phyloP scores from a whole-genome alignment of 2,113 vertebrate species.

The Strigops habroptila region DNA sequence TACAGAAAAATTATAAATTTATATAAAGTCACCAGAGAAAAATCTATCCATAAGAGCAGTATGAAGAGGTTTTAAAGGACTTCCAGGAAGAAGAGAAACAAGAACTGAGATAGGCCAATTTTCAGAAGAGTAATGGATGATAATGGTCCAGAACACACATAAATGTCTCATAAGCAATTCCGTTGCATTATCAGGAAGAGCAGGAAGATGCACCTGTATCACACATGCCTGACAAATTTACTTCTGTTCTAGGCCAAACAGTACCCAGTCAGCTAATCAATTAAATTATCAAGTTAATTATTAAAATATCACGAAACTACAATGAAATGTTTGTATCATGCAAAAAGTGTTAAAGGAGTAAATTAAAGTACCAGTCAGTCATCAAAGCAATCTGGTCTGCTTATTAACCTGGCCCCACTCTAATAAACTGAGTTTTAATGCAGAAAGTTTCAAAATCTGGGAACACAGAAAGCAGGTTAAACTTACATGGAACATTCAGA shows the following conservation, averaged over 20 bases:
- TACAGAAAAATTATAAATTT: slow-evolving; percentile 36
- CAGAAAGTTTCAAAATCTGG: not conserved
- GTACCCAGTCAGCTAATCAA: not conserved
- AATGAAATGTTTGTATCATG: not conserved
- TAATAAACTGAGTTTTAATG: not conserved
- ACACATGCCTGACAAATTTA: not conserved
- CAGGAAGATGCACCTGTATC: not conserved
- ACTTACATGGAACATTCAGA: not conserved
- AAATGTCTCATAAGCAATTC: not conserved
- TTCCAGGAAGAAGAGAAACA: slow-evolving; percentile 4
- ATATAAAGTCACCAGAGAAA: not conserved
- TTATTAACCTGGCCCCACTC: not conserved
- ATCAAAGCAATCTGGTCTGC: not conserved
- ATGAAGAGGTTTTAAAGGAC: not conserved
- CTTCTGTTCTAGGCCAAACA: not conserved
- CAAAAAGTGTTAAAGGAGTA: not conserved
- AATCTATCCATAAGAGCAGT: not conserved
- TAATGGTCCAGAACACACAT: not conserved
- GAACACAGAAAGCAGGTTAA: not conserved
- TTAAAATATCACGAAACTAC: not conserved
- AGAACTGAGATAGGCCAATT: not conserved
- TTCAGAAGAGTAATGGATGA: not conserved
- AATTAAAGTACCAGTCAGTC: not conserved
- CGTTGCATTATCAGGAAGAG: not conserved
- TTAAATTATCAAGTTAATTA: not conserved